phyloP scores from a whole-genome alignment of 37 sponge, comb jelly and placozoan genomes.

The Agelas oroides region DNA sequence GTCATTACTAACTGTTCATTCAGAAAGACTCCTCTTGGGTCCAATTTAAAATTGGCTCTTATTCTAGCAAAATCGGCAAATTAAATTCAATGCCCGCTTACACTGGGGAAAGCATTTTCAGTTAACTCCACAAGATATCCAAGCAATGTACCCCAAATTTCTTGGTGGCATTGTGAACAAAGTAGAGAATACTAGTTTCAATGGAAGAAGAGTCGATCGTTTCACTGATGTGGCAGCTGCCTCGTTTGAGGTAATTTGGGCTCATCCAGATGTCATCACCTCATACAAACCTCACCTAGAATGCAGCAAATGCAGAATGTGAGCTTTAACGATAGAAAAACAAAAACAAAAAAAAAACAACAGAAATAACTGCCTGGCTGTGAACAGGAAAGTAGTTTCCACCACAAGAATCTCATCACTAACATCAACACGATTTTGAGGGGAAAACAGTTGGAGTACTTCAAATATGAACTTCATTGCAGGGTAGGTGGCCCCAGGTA shows the following conservation, averaged over 20 bases:
- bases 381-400: conserved; percentile 51
- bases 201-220: conserved; percentile 35
- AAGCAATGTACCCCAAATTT: conserved; percentile 22
- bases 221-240: conserved; percentile 73
- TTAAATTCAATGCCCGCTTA: conserved; percentile 43
- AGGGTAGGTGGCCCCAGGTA: too few species aligned
- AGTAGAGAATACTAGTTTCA: conserved; percentile 7
- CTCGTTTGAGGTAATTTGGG: conserved; percentile 72
- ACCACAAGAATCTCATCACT: conserved; percentile 48
- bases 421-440: conserved; percentile 54
- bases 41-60: conserved; percentile 40
- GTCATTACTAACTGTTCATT: conserved; percentile 37
- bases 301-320: too few species aligned
- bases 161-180: conserved; percentile 14
- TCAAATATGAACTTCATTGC: conserved; percentile 46
- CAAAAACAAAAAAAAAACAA: too few species aligned
- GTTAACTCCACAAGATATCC: conserved; percentile 72
- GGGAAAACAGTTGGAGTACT: conserved; percentile 14
- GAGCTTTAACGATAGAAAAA: too few species aligned
- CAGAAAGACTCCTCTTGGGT: conserved; percentile 64
- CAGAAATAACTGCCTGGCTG: conserved; percentile 37
- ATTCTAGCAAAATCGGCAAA: conserved; percentile 47
- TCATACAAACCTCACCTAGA: conserved; percentile 68
- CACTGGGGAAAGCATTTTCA: conserved; percentile 12
- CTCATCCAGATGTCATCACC: conserved; percentile 74